These are phyloP conservation scores for Acanthopagrus latus DNA, from an alignment of 2,797 vertebrate species.

Conservation along the genomic window DNA sequence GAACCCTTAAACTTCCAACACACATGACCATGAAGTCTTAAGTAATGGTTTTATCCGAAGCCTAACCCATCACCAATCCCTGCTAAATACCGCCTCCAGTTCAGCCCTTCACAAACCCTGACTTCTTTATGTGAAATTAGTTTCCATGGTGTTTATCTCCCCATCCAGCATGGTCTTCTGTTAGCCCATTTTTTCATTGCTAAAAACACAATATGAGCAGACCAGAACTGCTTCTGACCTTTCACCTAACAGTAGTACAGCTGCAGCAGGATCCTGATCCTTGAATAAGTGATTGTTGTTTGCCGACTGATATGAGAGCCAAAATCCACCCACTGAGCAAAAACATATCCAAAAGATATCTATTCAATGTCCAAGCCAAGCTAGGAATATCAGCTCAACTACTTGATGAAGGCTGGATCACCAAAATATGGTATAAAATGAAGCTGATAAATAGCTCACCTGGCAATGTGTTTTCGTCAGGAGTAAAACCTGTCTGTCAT, in stretches of 20 bases:
- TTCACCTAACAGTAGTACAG: neutral
- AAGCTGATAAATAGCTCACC: too few relatives aligned
- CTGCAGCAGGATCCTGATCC: neutral
- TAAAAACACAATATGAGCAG: constrained; percentile 7
- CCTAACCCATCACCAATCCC: neutral
- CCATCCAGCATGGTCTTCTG: neutral
- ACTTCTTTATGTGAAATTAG: constrained; percentile 37
- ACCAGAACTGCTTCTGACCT: neutral
- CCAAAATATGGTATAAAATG: too few relatives aligned
- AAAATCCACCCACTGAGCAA: neutral
- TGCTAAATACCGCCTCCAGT: constrained; percentile 32
- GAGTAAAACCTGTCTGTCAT: too few relatives aligned
- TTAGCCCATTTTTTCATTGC: neutral
- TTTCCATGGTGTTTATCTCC: constrained; percentile 27
- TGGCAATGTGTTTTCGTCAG: too few relatives aligned
- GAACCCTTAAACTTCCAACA: constrained; percentile 17
- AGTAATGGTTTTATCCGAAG: constrained; percentile 1
- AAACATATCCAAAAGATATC: too few relatives aligned
- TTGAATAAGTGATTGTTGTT: neutral
- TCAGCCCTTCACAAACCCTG: constrained; percentile 22
- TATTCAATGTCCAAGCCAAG: too few relatives aligned
- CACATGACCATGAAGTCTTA: constrained; percentile 7
- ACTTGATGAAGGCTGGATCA: too few relatives aligned
- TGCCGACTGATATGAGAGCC: neutral
- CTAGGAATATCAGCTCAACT: too few relatives aligned